Conservation (phyloP, 2,113 vertebrate species). For the Eublepharis macularius region DNA sequence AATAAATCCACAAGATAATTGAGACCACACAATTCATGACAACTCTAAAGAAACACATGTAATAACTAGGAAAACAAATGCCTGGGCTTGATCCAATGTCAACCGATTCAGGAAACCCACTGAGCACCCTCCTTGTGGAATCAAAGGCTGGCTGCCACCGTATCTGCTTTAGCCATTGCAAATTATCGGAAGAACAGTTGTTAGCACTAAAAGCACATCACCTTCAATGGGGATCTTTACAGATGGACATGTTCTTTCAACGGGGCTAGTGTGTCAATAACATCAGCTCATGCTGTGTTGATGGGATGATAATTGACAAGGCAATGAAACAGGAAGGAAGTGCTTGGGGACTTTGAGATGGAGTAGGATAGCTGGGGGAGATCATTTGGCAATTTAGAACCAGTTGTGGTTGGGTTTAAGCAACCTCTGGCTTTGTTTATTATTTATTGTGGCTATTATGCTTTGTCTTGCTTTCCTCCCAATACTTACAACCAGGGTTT, state of each 20-base stretch:
- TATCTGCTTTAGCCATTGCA: constrained; percentile 10
- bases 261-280: not conserved
- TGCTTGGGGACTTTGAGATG: not conserved
- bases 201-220: not conserved
- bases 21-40: no score
- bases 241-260: constrained; percentile 17
- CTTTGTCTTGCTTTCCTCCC: not conserved
- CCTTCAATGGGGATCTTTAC: not conserved
- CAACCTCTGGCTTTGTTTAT: not conserved
- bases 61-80: not conserved
- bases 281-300: not conserved
- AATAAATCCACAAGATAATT: no score
- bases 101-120: not conserved
- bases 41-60: no score
- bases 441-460: no score
- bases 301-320: not conserved
- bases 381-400: not conserved
- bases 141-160: not conserved
- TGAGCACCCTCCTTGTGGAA: not conserved
- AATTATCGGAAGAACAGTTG: constrained; percentile 7
- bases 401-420: not conserved
- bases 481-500: no score
- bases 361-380: not conserved
- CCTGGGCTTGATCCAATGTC: not conserved
- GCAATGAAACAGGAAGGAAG: constrained; percentile 3